phyloP scores from a whole-genome alignment of 2,888 invertebrate species.

The Melieria crassipennis region DNA sequence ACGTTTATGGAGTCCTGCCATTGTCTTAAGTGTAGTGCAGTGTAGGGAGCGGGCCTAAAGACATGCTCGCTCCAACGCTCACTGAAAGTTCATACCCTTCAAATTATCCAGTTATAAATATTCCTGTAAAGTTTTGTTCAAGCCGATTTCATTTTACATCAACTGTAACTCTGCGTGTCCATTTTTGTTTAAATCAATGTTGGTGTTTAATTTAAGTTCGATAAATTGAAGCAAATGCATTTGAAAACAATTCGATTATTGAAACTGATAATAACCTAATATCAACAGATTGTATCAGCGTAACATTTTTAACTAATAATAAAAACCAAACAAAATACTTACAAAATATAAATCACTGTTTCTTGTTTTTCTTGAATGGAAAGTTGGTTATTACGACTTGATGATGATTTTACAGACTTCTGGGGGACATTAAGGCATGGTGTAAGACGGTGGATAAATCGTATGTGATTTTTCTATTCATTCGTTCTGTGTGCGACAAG shows the following conservation, averaged over 20 bases:
- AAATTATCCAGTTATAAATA: conserved; percentile 28
- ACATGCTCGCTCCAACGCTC: conserved; percentile 1
- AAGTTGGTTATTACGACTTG: not conserved
- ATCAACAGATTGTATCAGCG: conserved; percentile 45
- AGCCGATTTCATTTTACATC: conserved; percentile 39
- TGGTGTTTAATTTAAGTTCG: conserved; percentile 57
- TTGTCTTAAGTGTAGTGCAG: conserved; percentile 35
- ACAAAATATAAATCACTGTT: conserved; percentile 9
- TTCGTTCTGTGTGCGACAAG: no score
- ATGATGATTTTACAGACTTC: no score
- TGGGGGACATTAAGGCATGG: no score
- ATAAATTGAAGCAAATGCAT: conserved; percentile 60
- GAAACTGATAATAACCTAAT: conserved; percentile 39
- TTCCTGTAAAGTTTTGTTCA: conserved; percentile 23
- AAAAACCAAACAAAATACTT: conserved; percentile 31
- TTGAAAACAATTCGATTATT: conserved; percentile 43
- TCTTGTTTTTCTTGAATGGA: not conserved
- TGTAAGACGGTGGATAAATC: no score
- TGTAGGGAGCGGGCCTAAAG: not conserved
- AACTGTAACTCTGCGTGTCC: conserved; percentile 35
- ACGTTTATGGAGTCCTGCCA: conserved; percentile 29
- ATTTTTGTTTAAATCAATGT: conserved; percentile 43
- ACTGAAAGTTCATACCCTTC: conserved; percentile 3
- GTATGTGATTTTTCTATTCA: no score
- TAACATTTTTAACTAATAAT: conserved; percentile 51